These are phyloP conservation scores for Bombus superbus DNA, from an alignment of 1,140 invertebrate species.

Conservation along the genomic window DNA sequence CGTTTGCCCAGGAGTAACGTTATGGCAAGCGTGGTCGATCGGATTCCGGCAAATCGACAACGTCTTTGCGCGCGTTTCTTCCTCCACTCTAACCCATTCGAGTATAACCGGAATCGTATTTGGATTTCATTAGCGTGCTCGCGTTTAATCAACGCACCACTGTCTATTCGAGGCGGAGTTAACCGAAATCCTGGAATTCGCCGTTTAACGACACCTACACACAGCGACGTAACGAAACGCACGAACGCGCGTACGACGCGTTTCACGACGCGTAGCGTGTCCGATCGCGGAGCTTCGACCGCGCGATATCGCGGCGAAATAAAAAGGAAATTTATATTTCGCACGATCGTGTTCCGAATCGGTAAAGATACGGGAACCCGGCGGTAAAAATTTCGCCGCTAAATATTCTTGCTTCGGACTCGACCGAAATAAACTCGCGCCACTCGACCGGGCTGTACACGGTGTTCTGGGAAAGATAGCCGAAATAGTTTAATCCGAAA, in stretches of 20 bases:
- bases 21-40: slow-evolving; percentile 43
- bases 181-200: slow-evolving; percentile 29
- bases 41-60: slow-evolving; percentile 60
- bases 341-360: slow-evolving; percentile 38
- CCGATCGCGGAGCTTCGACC: not conserved
- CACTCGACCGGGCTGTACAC: not conserved
- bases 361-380: slow-evolving; percentile 26
- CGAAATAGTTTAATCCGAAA: not conserved
- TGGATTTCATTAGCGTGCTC: slow-evolving; percentile 14
- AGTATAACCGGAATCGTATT: not conserved
- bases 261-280: not conserved
- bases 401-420: slow-evolving; percentile 21
- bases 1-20: slow-evolving; percentile 46
- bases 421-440: slow-evolving; percentile 23
- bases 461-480: not conserved
- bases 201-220: slow-evolving; percentile 29
- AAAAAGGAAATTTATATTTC: slow-evolving; percentile 53
- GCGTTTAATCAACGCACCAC: slow-evolving; percentile 37
- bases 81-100: not conserved
- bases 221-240: not conserved
- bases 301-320: slow-evolving; percentile 36
- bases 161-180: not conserved
- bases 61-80: not conserved
- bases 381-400: slow-evolving; percentile 34
- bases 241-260: not conserved